These are phyloP conservation scores for Callosobruchus maculatus DNA, from an alignment of 2,888 invertebrate genomes.

Conservation along the genomic window DNA sequence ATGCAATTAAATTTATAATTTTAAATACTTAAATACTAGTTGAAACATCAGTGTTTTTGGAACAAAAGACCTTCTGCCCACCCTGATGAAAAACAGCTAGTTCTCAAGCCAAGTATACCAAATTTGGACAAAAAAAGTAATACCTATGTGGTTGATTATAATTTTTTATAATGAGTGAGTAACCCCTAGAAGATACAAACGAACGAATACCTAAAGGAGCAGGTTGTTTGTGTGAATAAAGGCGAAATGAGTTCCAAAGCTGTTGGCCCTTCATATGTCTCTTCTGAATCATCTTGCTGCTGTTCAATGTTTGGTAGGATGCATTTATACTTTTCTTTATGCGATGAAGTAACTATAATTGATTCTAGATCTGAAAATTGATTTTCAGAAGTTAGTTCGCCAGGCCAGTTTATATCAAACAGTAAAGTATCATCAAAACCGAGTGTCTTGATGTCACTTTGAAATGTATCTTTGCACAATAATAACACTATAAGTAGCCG, in stretches of 20 bases:
- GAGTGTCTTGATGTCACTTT: slow-evolving; percentile 54
- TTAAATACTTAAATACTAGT: too few relatives aligned
- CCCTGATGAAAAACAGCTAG: too few relatives aligned
- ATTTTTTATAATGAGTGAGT: too few relatives aligned
- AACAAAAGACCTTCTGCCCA: too few relatives aligned
- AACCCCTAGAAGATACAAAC: not conserved
- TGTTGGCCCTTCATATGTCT: slow-evolving; percentile 68
- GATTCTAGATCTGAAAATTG: slow-evolving; percentile 53
- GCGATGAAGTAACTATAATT: slow-evolving; percentile 67
- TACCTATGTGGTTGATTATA: too few relatives aligned
- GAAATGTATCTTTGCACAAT: slow-evolving; percentile 7
- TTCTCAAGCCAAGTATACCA: too few relatives aligned
- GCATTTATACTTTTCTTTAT: slow-evolving; percentile 82
- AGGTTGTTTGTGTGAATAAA: slow-evolving; percentile 73
- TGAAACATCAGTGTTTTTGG: too few relatives aligned
- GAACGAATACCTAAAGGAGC: slow-evolving; percentile 52
- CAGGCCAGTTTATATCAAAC: slow-evolving; percentile 77
- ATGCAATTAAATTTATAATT: too few relatives aligned
- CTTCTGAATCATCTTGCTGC: slow-evolving; percentile 55
- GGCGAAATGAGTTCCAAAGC: slow-evolving; percentile 75
- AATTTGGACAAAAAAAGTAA: too few relatives aligned
- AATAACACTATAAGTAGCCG: not conserved
- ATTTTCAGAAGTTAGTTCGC: slow-evolving; percentile 46
- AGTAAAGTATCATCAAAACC: slow-evolving; percentile 80
- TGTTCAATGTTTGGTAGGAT: slow-evolving; percentile 66